Evolutionary conservation across 2,888 invertebrate genomes (phyloP).

Genomic region (Mythimna impura): DNA sequence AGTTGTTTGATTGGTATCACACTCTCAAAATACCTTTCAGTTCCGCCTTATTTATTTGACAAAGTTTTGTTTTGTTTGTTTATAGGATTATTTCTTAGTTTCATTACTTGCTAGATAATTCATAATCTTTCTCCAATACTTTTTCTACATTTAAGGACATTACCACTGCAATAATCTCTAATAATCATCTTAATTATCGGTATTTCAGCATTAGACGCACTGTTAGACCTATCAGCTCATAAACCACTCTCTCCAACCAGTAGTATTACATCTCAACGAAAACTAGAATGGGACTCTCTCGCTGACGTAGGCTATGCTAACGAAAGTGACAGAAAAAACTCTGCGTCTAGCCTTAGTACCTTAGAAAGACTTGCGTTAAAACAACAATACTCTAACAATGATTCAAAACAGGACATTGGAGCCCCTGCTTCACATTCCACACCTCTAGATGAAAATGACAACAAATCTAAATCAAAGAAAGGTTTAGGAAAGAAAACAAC

Average conservation of each 20-base stretch:
- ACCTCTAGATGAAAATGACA: constrained; percentile 80
- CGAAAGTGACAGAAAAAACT: constrained; percentile 88
- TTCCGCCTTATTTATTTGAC: neutral
- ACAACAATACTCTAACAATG: constrained; percentile 86
- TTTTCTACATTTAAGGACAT: neutral
- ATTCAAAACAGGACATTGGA: constrained; percentile 81
- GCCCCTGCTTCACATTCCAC: constrained; percentile 90
- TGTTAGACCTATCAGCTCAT: constrained; percentile 82
- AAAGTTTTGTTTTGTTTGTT: too few species aligned
- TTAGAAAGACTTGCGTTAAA: constrained; percentile 91
- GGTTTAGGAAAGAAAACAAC: constrained; percentile 77
- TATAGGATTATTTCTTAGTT: neutral
- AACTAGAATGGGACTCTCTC: constrained; percentile 96
- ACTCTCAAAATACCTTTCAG: neutral
- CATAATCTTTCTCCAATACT: neutral
- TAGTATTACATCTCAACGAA: constrained; percentile 93
- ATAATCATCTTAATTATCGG: constrained; percentile 23
- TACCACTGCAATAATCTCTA: neutral
- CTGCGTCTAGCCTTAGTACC: constrained; percentile 89
- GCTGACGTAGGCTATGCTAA: constrained; percentile 96
- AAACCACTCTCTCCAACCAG: constrained; percentile 93
- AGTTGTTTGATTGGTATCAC: too few species aligned
- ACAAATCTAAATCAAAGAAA: constrained; percentile 77
- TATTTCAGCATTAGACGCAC: constrained; percentile 82
- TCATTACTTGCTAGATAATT: neutral